Base-by-base conservation (phyloP, 2,113 vertebrate genomes). In the Petromus typicus region DNA sequence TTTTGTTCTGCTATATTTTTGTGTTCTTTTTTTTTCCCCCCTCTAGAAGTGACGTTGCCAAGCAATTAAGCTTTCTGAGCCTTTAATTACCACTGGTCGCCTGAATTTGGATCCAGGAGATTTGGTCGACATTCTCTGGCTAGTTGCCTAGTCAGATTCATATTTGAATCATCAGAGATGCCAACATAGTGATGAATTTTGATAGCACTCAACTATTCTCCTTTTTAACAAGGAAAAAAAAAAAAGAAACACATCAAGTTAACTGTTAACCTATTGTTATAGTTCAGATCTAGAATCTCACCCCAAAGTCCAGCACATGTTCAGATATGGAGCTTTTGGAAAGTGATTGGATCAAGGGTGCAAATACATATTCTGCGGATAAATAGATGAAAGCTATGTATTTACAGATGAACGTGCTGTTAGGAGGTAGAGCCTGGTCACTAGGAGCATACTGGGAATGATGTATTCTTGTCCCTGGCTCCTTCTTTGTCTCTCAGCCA, bases 51-150 rank as follows among this genome's bases (percentile, higher is more conserved):
- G n/a, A 86, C 63, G 51, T 92, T 91, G 79, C 83, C 85, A 80
- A 64, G 43, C 37, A 94, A 83, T 83, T 83, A 94, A 91, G 63
- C 30, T 89, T 80, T 67, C 43, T 80, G 45, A 27, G 20, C 87
- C 79, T 90, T 93, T 84, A 71, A 90, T 95, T 92, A 95, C 75
- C 69, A 64, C 12, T 73, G 78, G 25, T 20, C 51, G 69, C 51
- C 40, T 94, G 40, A 89, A 85, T 94, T 87, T 90, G 87, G 83
- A 90, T 76, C 57, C 18, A 57, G 84, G 23, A 43, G 67, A 4
- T 80, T 91, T 89, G 40, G 83, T 73, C 48, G 76, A 69, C 67
- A 86, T 13, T 94, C 78, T 93, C 48, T 89, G 64, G 34, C 81
- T 87, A 40, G 10, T 84, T 93, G 32, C 64, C 79, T 95, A 93